Base-by-base conservation (phyloP, 2,797 vertebrate genomes). In the Trachurus trachurus region DNA sequence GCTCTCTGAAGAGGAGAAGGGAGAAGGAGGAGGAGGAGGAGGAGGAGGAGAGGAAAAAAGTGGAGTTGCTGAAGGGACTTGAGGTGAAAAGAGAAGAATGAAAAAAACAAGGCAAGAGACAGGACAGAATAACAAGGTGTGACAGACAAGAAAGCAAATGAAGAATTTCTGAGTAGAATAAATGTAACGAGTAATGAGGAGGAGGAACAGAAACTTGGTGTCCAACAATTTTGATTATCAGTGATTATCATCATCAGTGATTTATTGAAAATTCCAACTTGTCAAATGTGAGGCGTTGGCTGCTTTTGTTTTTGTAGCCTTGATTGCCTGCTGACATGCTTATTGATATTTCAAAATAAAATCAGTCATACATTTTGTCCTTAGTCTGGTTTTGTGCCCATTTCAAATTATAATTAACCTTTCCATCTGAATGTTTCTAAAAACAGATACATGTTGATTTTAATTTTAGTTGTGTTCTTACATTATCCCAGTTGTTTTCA, bases 1-100 rank as follows among this genome's bases (percentile, higher is more conserved):
- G 64, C 52, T 69, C 71, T 73, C 76, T 82, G 80, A 84, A 83
- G 78, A 82, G 57, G 60, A 76, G 60, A 22, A 8, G 68, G 65
- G 52, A 37, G 44, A 22, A 42, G 11, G 39, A 40, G 39, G 39
- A 47, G 21, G 31, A 19, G 19, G 31, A 34, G 50, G 52, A 37
- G 42, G 31, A 42, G 39, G 39, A 40, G 39, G 39, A 47, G 21
- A 19, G 19, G 34, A 47, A 26, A 44, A 59, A 52, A 34, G 3
- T 49, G 45, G 44, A 74, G 64, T 50, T 50, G 54, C 50, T 70
- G 62, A 70, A 47, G 53, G 66, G 68, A 81, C 63, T 61, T 2
- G 49, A 42, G 82, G 1, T 40, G 26, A 34, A 49, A 12, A 74
- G 71, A 37, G 17, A 16, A 26, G 19, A 49, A 63, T 45, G 34